Base-by-base conservation (phyloP, 2,113 vertebrate genomes). In the Glaucomys volans region DNA sequence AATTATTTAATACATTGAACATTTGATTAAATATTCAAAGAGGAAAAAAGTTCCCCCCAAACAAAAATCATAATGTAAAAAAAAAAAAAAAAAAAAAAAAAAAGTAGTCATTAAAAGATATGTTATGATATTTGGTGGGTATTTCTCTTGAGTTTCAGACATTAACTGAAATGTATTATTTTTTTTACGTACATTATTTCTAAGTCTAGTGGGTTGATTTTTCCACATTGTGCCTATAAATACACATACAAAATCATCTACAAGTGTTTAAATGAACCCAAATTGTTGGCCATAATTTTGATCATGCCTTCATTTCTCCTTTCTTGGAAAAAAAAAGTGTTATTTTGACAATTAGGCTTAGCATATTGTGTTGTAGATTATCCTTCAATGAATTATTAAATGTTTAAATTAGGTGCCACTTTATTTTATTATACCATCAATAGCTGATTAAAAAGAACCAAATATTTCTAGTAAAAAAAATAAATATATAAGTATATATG, bases 61-160 rank as follows among this genome's bases (percentile, higher is more conserved):
- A 91, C 94, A 88, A 91, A 82, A 94, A 95, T 90, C 95, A 9
- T 75, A 95, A 93, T 98, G 97, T 97, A 98, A 97, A 98, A 97
- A 97, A 97, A 97, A 57, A 92, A 97, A n/a, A n/a, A n/a, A n/a
- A n/a, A n/a, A n/a, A n/a, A n/a, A n/a, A n/a, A n/a, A 54, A 84
- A 54, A 54, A 54, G 86, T 96, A 14, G 95, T 96, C 96, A 98
- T 98, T 98, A 98, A 98, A 97, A 98, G 87, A 98, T 97, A 94
- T 0, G 0, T 98, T 98, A 94, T 98, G 97, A 97, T 97, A 89
- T 98, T 98, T 98, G 97, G 95, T 96, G 77, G 97, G 94, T 98
- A 98, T 96, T 97, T 96, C 98, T 88, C 85, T 98, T 98, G 97
- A 88, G 97, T 95, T 89, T 97, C 95, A 94, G 74, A 97, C 17